phyloP scores from a whole-genome alignment of 2,113 vertebrate genomes.

The Heterotis niloticus region DNA sequence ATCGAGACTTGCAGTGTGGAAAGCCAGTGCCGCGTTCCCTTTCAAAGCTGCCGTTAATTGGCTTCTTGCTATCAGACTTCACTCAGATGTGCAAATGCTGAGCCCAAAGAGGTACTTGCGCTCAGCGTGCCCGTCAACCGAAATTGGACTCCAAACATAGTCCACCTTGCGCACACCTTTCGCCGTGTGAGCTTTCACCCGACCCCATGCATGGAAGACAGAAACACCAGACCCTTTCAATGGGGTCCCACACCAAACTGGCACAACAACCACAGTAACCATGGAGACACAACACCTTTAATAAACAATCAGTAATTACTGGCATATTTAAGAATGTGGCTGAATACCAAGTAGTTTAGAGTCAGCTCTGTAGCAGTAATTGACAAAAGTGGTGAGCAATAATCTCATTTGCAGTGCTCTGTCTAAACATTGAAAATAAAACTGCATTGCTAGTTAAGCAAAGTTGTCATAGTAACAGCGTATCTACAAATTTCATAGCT shows the following conservation, averaged over 20 bases:
- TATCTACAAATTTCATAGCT: no score
- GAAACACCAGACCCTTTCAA: not conserved
- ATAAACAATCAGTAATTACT: slow-evolving; percentile 1
- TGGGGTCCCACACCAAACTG: not conserved
- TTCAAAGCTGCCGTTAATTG: not conserved
- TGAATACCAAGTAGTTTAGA: no score
- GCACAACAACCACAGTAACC: not conserved
- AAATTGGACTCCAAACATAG: no score
- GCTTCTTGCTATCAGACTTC: not conserved
- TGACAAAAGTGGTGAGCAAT: no score
- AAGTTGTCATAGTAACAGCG: no score
- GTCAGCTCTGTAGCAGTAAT: no score
- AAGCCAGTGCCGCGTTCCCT: not conserved
- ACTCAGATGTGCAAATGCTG: not conserved
- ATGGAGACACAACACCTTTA: not conserved
- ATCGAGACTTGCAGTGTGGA: not conserved
- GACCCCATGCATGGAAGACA: not conserved
- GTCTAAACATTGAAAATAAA: no score
- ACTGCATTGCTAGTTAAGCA: no score
- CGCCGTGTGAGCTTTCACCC: no score
- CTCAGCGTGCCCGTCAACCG: no score
- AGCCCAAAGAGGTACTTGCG: not conserved
- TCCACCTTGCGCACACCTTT: no score
- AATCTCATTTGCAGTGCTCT: no score
- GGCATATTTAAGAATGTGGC: not conserved